Base-by-base conservation (phyloP, 2,888 invertebrate genomes). In the Andrena bucephala region DNA sequence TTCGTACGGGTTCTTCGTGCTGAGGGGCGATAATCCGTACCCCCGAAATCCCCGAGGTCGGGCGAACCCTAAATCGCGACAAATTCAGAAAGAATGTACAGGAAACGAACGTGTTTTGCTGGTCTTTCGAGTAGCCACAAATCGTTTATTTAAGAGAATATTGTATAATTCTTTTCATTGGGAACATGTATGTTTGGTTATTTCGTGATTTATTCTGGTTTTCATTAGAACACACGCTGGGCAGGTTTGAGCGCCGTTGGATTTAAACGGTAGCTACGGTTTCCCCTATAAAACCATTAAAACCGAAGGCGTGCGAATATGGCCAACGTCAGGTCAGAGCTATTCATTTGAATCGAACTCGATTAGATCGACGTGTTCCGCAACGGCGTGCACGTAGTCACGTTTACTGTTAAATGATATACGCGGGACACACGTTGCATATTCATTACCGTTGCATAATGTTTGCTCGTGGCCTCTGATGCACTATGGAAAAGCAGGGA, bases 261-360 rank as follows among this genome's bases (percentile, higher is more conserved):
- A n/a, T 36, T 36, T 52, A 27, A 57, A 57, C 54, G 68, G 24
- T 33, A 4, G 52, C 5, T 20, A 20, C 36, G 3, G 27, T 52
- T 48, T n/a, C n/a, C 31, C 16, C 48, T 31, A n/a, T 29, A 50
- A 67, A 52, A 48, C 59, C 42, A 42, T 70, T 29, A 48, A 70
- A 70, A 70, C 20, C 48, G 20, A 42, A 59, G 29, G 3, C 36
- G n/a, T 16, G 42, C 8, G 57, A 69, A 36, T 29, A n/a, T 6
- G 27, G 57, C n/a, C 69, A 5, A n/a, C 42, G 57, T 29, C 27
- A 59, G 69, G 57, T 69, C 69, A 36, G 36, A 16, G 57, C 69
- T 42, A 59, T 59, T 36, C 59, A 16, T 70, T 59, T 48, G 69
- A 59, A 70, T 70, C 69, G 69, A 29, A 48, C 69, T 60, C 69